phyloP scores from a whole-genome alignment of 1,140 invertebrate genomes.

The Zaprionus capensis region DNA sequence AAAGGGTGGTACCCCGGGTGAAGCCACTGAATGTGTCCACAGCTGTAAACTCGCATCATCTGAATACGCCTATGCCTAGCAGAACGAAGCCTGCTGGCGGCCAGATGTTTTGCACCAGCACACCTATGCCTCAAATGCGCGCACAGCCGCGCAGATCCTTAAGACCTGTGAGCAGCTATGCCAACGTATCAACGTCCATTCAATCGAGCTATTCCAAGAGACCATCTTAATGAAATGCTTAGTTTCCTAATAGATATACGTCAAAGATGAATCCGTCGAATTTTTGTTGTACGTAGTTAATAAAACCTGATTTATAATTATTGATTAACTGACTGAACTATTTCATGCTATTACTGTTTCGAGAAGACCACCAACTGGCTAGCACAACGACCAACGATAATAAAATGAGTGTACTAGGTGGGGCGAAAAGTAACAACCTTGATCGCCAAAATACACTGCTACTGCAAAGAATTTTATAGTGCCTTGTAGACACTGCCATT shows the following conservation, averaged over 20 bases:
- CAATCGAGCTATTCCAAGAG: slow-evolving; percentile 43
- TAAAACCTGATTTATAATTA: neutral
- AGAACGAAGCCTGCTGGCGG: slow-evolving; percentile 17
- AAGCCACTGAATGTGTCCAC: slow-evolving; percentile 28
- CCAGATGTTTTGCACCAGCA: slow-evolving; percentile 62
- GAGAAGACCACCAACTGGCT: neutral
- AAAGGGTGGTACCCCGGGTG: slow-evolving; percentile 52
- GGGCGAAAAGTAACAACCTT: too few species aligned
- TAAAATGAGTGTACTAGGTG: neutral
- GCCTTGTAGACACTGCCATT: too few species aligned
- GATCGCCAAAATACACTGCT: too few species aligned
- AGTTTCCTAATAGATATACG: neutral
- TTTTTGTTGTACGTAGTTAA: neutral
- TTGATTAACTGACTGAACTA: neutral
- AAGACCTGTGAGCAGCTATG: slow-evolving; percentile 38
- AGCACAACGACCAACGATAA: neutral
- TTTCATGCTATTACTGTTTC: neutral
- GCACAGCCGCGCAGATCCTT: slow-evolving; percentile 41
- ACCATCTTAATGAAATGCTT: slow-evolving; percentile 16
- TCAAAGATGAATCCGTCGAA: slow-evolving; percentile 2
- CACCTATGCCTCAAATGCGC: slow-evolving; percentile 65
- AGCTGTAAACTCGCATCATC: slow-evolving; percentile 11
- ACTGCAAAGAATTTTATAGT: too few species aligned
- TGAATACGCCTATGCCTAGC: slow-evolving; percentile 45
- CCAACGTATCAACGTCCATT: slow-evolving; percentile 15